phyloP scores from a whole-genome alignment of 1,140 invertebrate genomes.

The Drosophila prosaltans region DNA sequence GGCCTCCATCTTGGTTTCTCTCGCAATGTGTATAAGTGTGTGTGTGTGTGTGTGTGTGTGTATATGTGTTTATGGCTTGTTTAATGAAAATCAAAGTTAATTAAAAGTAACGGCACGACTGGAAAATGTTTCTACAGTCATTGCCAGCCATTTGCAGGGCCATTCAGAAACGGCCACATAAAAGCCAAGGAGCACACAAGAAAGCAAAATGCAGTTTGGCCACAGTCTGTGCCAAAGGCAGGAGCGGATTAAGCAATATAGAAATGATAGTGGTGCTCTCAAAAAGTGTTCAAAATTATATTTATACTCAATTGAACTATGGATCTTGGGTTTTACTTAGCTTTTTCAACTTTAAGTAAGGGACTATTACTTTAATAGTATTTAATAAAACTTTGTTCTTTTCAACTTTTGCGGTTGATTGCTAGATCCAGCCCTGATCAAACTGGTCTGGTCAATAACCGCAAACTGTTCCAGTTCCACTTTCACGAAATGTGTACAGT shows the following conservation, averaged over 20 bases:
- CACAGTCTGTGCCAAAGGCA: slow-evolving; percentile 11
- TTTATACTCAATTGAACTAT: too few species aligned
- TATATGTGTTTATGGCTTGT: slow-evolving; percentile 56
- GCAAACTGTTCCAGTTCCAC: slow-evolving; percentile 56
- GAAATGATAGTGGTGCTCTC: too few species aligned
- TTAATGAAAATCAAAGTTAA: slow-evolving; percentile 69
- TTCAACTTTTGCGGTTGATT: too few species aligned
- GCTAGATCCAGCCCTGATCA: neutral
- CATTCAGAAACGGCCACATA: slow-evolving; percentile 48
- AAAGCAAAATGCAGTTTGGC: neutral
- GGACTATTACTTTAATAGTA: too few species aligned
- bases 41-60: slow-evolving; percentile 14
- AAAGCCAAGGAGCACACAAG: slow-evolving; percentile 17
- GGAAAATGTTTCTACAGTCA: slow-evolving; percentile 52
- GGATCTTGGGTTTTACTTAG: too few species aligned
- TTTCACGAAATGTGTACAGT: slow-evolving; percentile 12
- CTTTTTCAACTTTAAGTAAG: too few species aligned
- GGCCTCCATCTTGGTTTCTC: slow-evolving; percentile 18
- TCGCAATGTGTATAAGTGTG: neutral
- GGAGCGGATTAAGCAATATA: slow-evolving; percentile 18
- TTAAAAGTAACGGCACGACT: slow-evolving; percentile 63
- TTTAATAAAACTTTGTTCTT: too few species aligned
- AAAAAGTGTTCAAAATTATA: too few species aligned
- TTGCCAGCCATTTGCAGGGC: slow-evolving; percentile 58
- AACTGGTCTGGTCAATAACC: slow-evolving; percentile 54